These are phyloP conservation scores for Trichonephila inaurata DNA, from an alignment of 1,140 invertebrate genomes.

Conservation along the genomic window DNA sequence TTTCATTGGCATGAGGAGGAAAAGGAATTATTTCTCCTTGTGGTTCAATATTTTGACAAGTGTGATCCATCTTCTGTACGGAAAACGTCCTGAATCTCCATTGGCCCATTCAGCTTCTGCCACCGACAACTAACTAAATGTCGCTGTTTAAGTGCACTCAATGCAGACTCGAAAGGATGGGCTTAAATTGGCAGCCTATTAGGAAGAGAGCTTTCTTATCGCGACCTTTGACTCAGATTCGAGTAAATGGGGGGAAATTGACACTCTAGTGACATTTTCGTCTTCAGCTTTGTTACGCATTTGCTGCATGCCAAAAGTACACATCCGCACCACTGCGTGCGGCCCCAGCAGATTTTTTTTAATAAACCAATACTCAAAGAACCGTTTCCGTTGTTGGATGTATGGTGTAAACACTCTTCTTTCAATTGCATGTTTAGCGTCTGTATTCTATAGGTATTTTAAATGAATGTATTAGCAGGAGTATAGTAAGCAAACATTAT, in stretches of 20 bases:
- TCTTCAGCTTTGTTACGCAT: conserved; percentile 21
- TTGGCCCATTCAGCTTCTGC: conserved; percentile 19
- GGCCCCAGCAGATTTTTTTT: background rate
- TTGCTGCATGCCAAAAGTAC: background rate
- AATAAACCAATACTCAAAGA: background rate
- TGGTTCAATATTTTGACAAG: conserved; percentile 46
- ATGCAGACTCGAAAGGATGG: conserved; percentile 17
- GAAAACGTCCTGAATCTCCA: background rate
- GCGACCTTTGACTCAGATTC: conserved; percentile 64
- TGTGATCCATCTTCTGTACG: conserved; percentile 59
- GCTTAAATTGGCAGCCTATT: conserved; percentile 52
- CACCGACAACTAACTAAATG: background rate
- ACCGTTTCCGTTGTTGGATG: background rate
- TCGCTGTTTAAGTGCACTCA: conserved; percentile 37
- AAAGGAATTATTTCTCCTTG: conserved; percentile 27
- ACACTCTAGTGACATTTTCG: conserved; percentile 23
- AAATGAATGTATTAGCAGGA: too few relatives aligned
- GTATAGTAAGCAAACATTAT: too few relatives aligned
- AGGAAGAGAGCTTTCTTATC: conserved; percentile 13
- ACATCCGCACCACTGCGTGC: background rate
- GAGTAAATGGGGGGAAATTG: conserved; percentile 62
- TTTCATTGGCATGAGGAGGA: background rate
- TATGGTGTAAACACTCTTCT: background rate
- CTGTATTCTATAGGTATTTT: too few relatives aligned
- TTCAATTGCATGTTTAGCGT: background rate